Evolutionary conservation across 2,797 vertebrate genomes (phyloP).

Genomic region (Anguilla pacifica): DNA sequence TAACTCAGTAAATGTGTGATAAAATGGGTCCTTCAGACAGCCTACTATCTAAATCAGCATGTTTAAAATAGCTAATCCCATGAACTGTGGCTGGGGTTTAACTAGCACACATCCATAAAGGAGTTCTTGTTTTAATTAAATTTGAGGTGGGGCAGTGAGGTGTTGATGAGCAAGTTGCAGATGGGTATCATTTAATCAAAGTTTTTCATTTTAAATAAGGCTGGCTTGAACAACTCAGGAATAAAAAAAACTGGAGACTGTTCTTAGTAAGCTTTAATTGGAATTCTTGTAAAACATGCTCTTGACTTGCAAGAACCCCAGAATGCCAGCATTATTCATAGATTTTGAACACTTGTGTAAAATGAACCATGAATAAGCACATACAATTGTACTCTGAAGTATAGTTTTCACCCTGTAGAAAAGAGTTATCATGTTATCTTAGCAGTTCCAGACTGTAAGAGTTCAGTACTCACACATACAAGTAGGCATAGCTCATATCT

Average conservation of each 20-base stretch:
- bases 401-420: neutral
- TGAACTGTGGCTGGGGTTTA: no score
- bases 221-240: neutral
- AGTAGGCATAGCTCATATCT: neutral
- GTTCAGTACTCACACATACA: neutral
- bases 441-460: slow-evolving; percentile 38
- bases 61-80: no score
- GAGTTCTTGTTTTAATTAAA: no score
- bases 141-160: no score
- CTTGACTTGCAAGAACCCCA: slow-evolving; percentile 34
- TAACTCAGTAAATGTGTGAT: no score
- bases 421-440: slow-evolving; percentile 4
- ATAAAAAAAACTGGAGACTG: neutral
- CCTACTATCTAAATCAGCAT: no score
- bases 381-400: slow-evolving; percentile 17
- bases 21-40: no score
- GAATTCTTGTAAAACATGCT: slow-evolving; percentile 17
- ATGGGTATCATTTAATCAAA: no score
- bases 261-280: slow-evolving; percentile 31
- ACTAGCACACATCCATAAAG: no score
- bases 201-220: no score
- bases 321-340: slow-evolving; percentile 34
- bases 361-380: neutral
- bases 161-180: no score
- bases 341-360: neutral